phyloP scores from a whole-genome alignment of 1,140 invertebrate genomes.

The Acarapis woodi region DNA sequence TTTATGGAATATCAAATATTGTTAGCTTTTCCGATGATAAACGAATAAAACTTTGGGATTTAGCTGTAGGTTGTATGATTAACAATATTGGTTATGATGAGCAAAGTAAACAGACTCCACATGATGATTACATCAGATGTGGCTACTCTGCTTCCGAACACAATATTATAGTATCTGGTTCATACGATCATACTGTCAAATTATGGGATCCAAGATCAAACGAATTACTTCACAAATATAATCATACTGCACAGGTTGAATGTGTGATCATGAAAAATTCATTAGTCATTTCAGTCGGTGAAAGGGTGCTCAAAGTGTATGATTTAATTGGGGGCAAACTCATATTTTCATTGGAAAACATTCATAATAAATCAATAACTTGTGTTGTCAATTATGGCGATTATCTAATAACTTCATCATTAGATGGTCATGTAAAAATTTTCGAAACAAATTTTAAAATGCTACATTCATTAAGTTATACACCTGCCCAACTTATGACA shows the following conservation, averaged over 20 bases:
- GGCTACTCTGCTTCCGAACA: slow-evolving; percentile 5
- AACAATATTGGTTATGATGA: not conserved
- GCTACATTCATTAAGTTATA: slow-evolving; percentile 5
- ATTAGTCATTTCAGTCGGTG: slow-evolving; percentile 24
- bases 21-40: slow-evolving; percentile 83
- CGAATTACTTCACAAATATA: slow-evolving; percentile 19
- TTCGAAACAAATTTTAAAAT: slow-evolving; percentile 7
- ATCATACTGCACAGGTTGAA: slow-evolving; percentile 73
- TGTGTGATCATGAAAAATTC: slow-evolving; percentile 22
- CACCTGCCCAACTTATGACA: slow-evolving; percentile 7
- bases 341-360: slow-evolving; percentile 41
- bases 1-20: slow-evolving; percentile 23
- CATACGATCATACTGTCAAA: slow-evolving; percentile 71
- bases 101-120: not conserved
- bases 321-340: slow-evolving; percentile 57
- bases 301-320: slow-evolving; percentile 72
- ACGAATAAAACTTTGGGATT: slow-evolving; percentile 58
- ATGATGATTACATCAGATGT: slow-evolving; percentile 8
- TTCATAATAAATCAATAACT: slow-evolving; percentile 71
- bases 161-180: slow-evolving; percentile 23
- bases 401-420: slow-evolving; percentile 52
- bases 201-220: slow-evolving; percentile 47
- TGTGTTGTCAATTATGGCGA: slow-evolving; percentile 45
- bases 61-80: slow-evolving; percentile 25
- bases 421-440: slow-evolving; percentile 31